Evolutionary conservation across 2,113 vertebrate genomes (phyloP), one percentile per base, ranked within the genome.

Genomic region (Thryonomys swinderianus): DNA sequence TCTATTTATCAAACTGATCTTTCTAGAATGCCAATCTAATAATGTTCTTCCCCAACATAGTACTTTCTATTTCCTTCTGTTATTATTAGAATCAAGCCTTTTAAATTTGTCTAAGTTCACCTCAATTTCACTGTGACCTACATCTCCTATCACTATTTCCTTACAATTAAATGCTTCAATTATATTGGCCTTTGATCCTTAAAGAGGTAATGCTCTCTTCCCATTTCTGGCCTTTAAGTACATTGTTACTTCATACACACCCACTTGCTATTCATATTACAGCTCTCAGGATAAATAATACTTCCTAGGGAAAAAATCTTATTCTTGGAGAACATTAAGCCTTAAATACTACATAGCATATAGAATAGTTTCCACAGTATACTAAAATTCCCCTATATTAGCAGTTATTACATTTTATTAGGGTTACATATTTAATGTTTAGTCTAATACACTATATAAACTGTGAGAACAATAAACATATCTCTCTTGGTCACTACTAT

Each of bases 201-300:
- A 37, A 93, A 90, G 13, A 74, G 32, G 9, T 42, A 92, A 88
- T 82, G 14, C 16, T 62, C 20, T 76, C 14, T 85, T 45, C 88
- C 42, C 82, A 42, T 6, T 42, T 57, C 71, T 78, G 32, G 20
- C 9, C 6, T 89, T 73, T 74, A 83, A 93, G 79, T 20, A 66
- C 14, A 82, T 86, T 93, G 14, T 64, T 73, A 66, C 32, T 91
- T 91, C n/a, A 88, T 51, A 45, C 18, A 78, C 71, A 81, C 6
- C 20, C 10, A 48, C 42, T 12, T 20, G 20, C 14, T 71, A 85
- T 71, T 89, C 5, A 86, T 73, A 40, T 86, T 91, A 67, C 25
- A 91, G n/a, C 4, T 91, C 13, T 76, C 42, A 64, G 17, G 7
- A 93, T 59, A 96, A 94, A 73, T 85, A 78, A 87, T 10, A 91